phyloP scores from a whole-genome alignment of 2,113 vertebrate species.

The Cardinalis cardinalis region DNA sequence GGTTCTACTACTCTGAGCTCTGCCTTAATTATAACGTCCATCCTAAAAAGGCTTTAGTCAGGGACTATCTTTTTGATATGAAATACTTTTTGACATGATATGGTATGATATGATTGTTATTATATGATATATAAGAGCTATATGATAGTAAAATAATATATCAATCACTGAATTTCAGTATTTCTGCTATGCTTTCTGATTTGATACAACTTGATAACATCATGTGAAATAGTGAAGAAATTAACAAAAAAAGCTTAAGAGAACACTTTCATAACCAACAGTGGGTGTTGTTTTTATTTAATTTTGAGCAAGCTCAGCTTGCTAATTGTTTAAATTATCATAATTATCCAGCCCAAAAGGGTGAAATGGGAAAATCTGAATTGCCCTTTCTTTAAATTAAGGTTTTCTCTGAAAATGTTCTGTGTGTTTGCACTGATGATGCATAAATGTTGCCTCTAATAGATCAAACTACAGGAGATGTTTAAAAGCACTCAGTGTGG shows the following conservation, averaged over 20 bases:
- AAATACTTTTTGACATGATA: background rate
- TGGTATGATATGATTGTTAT: background rate
- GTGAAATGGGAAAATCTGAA: background rate
- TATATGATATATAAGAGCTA: background rate
- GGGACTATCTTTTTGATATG: background rate
- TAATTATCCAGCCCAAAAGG: background rate
- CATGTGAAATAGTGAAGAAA: background rate
- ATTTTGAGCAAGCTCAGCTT: background rate
- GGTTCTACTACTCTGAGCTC: background rate
- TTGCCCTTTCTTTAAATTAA: background rate
- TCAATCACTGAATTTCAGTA: background rate
- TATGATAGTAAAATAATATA: background rate
- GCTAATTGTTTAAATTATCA: background rate
- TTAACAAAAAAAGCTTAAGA: background rate
- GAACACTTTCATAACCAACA: background rate
- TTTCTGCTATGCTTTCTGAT: background rate
- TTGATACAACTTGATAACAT: background rate
- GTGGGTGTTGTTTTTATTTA: background rate
- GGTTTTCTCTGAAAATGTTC: background rate
- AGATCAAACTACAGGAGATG: background rate
- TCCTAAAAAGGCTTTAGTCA: background rate
- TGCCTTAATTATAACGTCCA: background rate
- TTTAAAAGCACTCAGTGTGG: background rate
- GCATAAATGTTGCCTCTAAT: background rate
- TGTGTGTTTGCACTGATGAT: background rate